phyloP scores from a whole-genome alignment of 2,797 vertebrate species.

The Anniella stebbinsi region DNA sequence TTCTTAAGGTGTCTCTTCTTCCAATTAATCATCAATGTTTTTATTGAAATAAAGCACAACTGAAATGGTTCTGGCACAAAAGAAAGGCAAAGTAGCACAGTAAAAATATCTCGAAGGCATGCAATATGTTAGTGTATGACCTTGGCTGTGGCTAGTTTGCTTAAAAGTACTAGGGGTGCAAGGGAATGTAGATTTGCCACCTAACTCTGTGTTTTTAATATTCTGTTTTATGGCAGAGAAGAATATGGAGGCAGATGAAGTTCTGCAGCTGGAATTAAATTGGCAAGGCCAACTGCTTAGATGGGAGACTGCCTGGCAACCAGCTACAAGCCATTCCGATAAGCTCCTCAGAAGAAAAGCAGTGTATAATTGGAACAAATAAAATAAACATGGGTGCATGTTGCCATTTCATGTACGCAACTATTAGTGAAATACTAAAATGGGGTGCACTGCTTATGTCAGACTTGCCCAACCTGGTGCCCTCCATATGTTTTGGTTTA shows the following conservation, averaged over 20 bases:
- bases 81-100: background rate
- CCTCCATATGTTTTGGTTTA: no score
- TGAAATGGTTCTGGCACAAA: background rate
- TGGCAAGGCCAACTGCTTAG: background rate
- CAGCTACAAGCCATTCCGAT: background rate
- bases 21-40: constrained; percentile 11
- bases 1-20: constrained; percentile 16
- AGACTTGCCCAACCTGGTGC: background rate
- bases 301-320: background rate
- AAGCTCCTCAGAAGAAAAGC: background rate
- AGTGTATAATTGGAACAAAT: background rate
- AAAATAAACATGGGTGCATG: background rate
- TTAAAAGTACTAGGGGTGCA: background rate
- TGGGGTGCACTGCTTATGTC: background rate
- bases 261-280: background rate
- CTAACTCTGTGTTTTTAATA: background rate
- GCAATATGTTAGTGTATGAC: accelerated
- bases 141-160: background rate
- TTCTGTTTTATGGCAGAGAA: background rate
- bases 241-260: background rate
- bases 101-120: background rate
- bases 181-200: background rate
- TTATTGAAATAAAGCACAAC: constrained; percentile 4
- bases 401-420: background rate
- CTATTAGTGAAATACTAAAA: background rate